A percentile compares a stretch with the other conserved stretches of the same genome.
These are phyloP conservation scores for Deilephila elpenor DNA, from an alignment of 2,888 invertebrate species.

Conservation along the genomic window DNA sequence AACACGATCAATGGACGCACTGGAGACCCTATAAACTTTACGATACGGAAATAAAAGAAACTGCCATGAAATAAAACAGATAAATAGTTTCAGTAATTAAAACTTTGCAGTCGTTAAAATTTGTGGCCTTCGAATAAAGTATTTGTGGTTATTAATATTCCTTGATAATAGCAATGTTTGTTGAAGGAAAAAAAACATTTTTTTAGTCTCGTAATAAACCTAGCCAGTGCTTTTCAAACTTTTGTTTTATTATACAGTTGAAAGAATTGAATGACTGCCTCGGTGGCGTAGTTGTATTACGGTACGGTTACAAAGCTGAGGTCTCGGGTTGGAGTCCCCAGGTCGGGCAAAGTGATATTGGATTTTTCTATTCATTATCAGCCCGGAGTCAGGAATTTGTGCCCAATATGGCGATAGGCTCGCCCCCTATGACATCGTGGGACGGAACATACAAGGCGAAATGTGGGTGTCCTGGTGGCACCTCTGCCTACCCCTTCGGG, in stretches of 20 bases:
- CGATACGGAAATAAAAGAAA: slow-evolving; percentile 31
- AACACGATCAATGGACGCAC: slow-evolving; percentile 26
- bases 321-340: no score
- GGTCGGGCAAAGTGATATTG: no score
- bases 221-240: background rate
- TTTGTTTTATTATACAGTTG: background rate
- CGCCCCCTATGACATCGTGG: no score
- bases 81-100: slow-evolving; percentile 21
- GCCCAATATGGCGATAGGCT: no score
- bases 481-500: no score
- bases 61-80: slow-evolving; percentile 18
- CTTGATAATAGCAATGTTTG: background rate
- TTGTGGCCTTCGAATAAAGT: background rate
- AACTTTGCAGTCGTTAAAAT: background rate
- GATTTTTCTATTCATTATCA: no score
- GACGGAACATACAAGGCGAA: no score
- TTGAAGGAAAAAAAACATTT: background rate
- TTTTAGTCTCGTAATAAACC: background rate
- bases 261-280: background rate
- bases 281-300: no score
- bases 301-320: no score
- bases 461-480: no score
- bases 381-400: no score
- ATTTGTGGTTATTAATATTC: background rate
- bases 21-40: slow-evolving; percentile 33